phyloP scores from a whole-genome alignment of 2,113 vertebrate species.

The Alosa alosa region DNA sequence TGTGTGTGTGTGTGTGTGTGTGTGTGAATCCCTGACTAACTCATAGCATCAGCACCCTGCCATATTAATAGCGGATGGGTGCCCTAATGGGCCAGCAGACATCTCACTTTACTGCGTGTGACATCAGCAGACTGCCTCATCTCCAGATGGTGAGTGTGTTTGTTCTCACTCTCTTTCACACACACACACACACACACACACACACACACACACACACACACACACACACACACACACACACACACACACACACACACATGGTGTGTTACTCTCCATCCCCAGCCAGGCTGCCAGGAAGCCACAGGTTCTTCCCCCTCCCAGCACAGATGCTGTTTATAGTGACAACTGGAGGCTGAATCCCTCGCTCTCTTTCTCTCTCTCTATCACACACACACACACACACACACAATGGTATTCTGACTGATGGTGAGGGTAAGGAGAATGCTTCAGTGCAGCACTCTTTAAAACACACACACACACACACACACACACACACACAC shows the following conservation, averaged over 20 bases:
- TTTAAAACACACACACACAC: too few relatives aligned
- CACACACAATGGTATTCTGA: not conserved
- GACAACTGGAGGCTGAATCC: not conserved
- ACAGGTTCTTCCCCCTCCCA: too few relatives aligned
- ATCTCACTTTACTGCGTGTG: not conserved
- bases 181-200: not conserved
- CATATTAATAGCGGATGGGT: not conserved
- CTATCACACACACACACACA: not conserved
- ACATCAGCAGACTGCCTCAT: not conserved
- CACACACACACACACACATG: not conserved
- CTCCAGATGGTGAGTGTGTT: not conserved
- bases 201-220: not conserved
- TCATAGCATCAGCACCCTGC: not conserved
- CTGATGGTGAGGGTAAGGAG: not conserved
- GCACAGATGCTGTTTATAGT: not conserved
- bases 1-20: slow-evolving; percentile 9
- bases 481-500: too few relatives aligned
- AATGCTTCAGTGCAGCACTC: not conserved
- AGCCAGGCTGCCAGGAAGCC: too few relatives aligned
- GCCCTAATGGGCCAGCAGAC: not conserved
- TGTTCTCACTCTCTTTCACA: not conserved
- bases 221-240: not conserved
- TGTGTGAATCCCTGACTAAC: not conserved
- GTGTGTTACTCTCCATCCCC: not conserved
- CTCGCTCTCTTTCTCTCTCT: not conserved